Evolutionary conservation across 1,140 invertebrate genomes (phyloP), one percentile per base, ranked within the genome.

Genomic region (Aporrectodea caliginosa): DNA sequence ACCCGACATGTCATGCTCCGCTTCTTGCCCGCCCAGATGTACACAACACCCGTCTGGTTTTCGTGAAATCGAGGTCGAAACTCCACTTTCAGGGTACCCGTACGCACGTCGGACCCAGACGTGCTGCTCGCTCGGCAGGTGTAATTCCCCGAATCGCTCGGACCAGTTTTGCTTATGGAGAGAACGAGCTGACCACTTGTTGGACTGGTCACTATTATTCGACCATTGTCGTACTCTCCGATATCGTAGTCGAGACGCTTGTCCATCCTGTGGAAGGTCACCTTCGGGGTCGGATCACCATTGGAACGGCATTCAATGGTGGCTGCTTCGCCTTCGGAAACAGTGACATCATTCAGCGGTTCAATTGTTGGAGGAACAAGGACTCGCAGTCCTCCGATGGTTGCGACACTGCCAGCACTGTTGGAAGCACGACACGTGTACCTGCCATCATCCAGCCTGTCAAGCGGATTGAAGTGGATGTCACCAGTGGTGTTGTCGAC

Each of bases 371-470:
- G 74, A 16, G 68, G 68, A 75, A 78, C 77, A n/a, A 69, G 27
- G 33, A 81, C 80, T 14, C 29, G 29, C 2, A 81, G 76, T 14
- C 29, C 31, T 22, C 80, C 80, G 12, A 34, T 33, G 30, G 34
- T 31, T 0, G 91, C 92, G 58, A 90, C 90, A 14, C 92, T 93
- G n/a, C 92, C 93, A 16, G 94, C 95, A 22, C 91, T 91, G 83
- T 96, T 97, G 78, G 90, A 89, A 0, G 94, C 94, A 35, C 93
- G 91, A 84, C 95, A 97, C 83, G 93, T 93, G 86, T 97, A 97
- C 0, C 96, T 86, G 0, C 95, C 95, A 88, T 96, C 95, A 86
- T 97, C 93, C 0, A 89, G 88, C 69, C 93, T 91, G 70, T 92
- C 91, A 0, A 96, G 83, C 27, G 71, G 72, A 14, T 35, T 29